These are phyloP conservation scores for Heterotis niloticus DNA, from an alignment of 2,113 vertebrate species.

Conservation along the genomic window DNA sequence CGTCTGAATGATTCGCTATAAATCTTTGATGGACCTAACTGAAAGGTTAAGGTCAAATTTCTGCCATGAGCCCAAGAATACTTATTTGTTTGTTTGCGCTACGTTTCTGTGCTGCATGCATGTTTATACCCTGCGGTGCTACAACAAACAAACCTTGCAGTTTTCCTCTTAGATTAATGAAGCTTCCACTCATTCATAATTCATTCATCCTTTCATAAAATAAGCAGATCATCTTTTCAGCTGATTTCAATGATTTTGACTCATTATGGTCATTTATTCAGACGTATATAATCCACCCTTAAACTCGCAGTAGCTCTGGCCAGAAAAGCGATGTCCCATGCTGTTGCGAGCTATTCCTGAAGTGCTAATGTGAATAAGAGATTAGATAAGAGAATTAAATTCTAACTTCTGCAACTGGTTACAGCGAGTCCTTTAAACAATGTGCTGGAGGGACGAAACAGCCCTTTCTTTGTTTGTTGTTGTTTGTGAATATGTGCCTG, in stretches of 20 bases:
- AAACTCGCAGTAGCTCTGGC: not conserved
- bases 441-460: slow-evolving; percentile 62
- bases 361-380: slow-evolving; percentile 37
- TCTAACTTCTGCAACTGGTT: slow-evolving; percentile 34
- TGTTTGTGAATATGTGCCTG: slow-evolving; percentile 52
- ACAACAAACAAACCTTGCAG: too few relatives aligned
- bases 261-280: not conserved
- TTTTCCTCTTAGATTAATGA: too few relatives aligned
- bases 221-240: too few relatives aligned
- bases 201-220: too few relatives aligned
- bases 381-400: slow-evolving; percentile 39
- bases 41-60: not conserved
- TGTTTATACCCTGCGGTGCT: too few relatives aligned
- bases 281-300: not conserved
- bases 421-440: slow-evolving; percentile 63
- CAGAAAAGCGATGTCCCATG: slow-evolving; percentile 16
- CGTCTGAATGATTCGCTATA: not conserved
- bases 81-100: too few relatives aligned
- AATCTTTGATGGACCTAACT: not conserved
- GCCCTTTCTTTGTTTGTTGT: slow-evolving; percentile 67
- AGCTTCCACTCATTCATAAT: too few relatives aligned
- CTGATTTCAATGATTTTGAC: not conserved
- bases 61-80: too few relatives aligned
- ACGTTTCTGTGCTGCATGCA: too few relatives aligned
- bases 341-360: slow-evolving; percentile 38